Evolutionary conservation across 1,140 invertebrate species (phyloP).

Genomic region (Drosophila ercepeae): DNA sequence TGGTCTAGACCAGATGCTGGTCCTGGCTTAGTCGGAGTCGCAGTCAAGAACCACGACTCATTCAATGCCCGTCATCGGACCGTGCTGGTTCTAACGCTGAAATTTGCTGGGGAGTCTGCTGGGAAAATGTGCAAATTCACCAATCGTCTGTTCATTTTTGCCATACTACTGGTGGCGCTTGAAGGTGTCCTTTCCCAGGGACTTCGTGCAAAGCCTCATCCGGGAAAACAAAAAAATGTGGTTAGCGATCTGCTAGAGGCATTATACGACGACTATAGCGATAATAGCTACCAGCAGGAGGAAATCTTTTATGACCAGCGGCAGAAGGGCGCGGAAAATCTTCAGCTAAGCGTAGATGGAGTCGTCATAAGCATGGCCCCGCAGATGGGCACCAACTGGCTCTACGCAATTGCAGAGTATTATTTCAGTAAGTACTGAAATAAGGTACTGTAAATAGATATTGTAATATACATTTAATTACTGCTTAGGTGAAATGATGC

Average conservation of each 20-base stretch:
- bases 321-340: conserved; percentile 73
- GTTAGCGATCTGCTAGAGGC: conserved; percentile 58
- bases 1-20: conserved; percentile 47
- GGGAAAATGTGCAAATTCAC: conserved; percentile 77
- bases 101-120: neutral
- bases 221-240: conserved; percentile 21
- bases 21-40: conserved; percentile 3
- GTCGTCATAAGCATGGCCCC: conserved; percentile 62
- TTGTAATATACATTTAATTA: neutral
- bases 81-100: conserved; percentile 53
- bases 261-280: conserved; percentile 63
- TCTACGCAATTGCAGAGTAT: conserved; percentile 43
- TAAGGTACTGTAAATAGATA: neutral
- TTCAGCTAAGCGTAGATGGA: conserved; percentile 68
- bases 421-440: conserved; percentile 42
- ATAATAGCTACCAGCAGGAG: conserved; percentile 61
- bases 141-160: conserved; percentile 75
- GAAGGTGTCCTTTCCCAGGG: conserved; percentile 16
- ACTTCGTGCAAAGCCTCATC: conserved; percentile 12
- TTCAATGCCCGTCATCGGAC: conserved; percentile 53
- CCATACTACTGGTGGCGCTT: conserved; percentile 38
- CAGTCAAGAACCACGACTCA: conserved; percentile 47
- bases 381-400: conserved; percentile 35
- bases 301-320: conserved; percentile 75
- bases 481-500: conserved; percentile 19